Evolutionary conservation across 2,797 vertebrate genomes (phyloP).

Genomic region (Echeneis naucrates): DNA sequence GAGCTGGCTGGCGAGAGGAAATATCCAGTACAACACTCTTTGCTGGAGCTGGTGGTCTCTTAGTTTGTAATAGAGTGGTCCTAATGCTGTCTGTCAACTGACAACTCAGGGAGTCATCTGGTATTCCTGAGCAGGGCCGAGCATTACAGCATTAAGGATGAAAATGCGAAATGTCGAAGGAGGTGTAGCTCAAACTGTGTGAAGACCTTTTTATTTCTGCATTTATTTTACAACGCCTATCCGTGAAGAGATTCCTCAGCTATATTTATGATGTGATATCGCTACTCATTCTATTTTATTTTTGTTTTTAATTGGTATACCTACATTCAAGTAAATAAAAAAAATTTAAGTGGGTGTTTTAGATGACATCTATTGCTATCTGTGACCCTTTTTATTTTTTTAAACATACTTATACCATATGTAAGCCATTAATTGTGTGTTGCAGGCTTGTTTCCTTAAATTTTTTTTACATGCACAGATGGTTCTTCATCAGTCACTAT

Average conservation of each 20-base stretch:
- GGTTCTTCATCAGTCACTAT: constrained; percentile 34
- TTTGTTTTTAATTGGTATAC: too few species aligned
- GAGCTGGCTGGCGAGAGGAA: constrained; percentile 64
- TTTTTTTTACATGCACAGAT: constrained; percentile 8
- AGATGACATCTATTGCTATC: background rate
- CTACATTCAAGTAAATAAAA: too few species aligned
- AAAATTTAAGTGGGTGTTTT: too few species aligned
- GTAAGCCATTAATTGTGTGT: background rate
- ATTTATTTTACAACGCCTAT: too few species aligned
- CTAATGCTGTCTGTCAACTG: constrained; percentile 64
- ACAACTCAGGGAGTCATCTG: constrained; percentile 55
- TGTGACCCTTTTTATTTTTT: too few species aligned
- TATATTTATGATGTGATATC: too few species aligned
- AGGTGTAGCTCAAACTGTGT: constrained; percentile 22
- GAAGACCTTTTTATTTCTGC: constrained; percentile 23
- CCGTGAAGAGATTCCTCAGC: too few species aligned
- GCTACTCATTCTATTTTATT: too few species aligned
- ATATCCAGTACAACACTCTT: constrained; percentile 62
- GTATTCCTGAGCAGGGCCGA: constrained; percentile 54
- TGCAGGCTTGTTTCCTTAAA: too few species aligned
- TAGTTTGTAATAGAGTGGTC: constrained; percentile 69
- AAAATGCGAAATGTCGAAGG: constrained; percentile 37
- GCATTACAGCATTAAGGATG: constrained; percentile 38
- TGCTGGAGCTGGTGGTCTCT: constrained; percentile 74
- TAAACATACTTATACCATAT: too few species aligned